These are phyloP conservation scores for Pseudochirops cupreus DNA, from an alignment of 2,797 vertebrate genomes.

Conservation along the genomic window DNA sequence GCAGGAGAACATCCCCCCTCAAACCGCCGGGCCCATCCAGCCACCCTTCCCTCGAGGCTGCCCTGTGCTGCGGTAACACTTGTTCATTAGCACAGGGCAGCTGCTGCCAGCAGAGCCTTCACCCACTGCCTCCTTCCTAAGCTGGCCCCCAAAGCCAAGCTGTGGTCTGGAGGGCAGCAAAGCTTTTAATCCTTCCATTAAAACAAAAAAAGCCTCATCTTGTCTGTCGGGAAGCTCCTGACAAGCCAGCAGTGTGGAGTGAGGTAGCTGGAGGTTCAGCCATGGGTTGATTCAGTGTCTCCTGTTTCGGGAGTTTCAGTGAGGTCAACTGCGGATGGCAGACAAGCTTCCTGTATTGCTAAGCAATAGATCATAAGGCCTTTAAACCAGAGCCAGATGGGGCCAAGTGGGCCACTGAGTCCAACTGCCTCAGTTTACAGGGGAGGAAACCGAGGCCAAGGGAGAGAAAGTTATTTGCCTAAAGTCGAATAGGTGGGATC, in stretches of 20 bases:
- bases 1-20: conserved; percentile 12
- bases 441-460: neutral
- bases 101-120: neutral
- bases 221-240: conserved; percentile 23
- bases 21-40: neutral
- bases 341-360: neutral
- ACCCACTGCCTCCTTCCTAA: neutral
- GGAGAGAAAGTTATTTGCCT: neutral
- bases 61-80: conserved; percentile 10
- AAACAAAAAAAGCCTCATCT: conserved; percentile 40
- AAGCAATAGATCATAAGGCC: neutral
- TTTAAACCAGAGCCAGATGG: neutral
- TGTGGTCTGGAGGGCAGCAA: conserved; percentile 47
- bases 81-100: conserved; percentile 41
- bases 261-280: neutral
- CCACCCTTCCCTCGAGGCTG: conserved; percentile 25
- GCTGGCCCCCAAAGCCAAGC: conserved; percentile 36
- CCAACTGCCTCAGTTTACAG: neutral
- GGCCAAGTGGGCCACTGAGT: neutral
- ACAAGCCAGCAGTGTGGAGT: conserved; percentile 39
- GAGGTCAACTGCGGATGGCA: neutral
- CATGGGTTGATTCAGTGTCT: neutral
- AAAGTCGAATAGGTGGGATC: neutral
- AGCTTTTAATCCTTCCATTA: conserved; percentile 34
- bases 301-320: conserved; percentile 9